Base-by-base conservation (phyloP, 1,140 invertebrate species). In the Wiebesia pumilae region DNA sequence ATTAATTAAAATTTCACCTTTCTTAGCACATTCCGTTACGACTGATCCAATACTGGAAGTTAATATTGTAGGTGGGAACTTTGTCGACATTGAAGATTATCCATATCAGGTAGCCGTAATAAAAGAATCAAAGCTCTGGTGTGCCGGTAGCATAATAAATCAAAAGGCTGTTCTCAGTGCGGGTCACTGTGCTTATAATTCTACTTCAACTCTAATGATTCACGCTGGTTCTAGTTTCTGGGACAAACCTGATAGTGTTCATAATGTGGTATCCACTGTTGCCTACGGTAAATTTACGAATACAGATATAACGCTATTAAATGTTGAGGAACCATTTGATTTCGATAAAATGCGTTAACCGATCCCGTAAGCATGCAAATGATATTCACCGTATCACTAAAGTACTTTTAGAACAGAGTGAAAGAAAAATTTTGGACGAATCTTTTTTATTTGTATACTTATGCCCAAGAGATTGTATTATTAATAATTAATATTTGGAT, bases 121-220 rank as follows among this genome's bases (percentile, higher is more conserved):
- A 54, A 90, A 93, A 1, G 88, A 90, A 33, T 92, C 93, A 16
- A 89, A 88, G 0, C 95, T 95, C 87, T 94, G 94, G 77, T 96
- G 96, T 88, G 96, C 96, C 0, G 96, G 95, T 6, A 94, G 95
- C 75, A 95, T 97, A 83, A 94, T 96, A 30, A 92, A 91, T 24
- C 83, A 92, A 38, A 89, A 94, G 3, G 95, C 93, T 89, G 94
- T 96, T 3, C 21, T 96, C 7, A 96, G 96, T 0, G 96, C 96
- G 2, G 96, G 92, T 3, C 96, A 97, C 90, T 96, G 96, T 24
- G 30, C n/a, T 67, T 54, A 12, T 14, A 54, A 16, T 54, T 2
- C 7, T 12, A 54, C 51, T 16, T 54, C 16, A 21, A 2, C 19
- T 16, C 2, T 54, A 19, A 16, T 19, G 7, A 16, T 54, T 16